A percentile compares a stretch with the other conserved stretches of the same genome.
Conservation (phyloP, 2,113 vertebrate genomes). For the Pachycephala philippinensis region DNA sequence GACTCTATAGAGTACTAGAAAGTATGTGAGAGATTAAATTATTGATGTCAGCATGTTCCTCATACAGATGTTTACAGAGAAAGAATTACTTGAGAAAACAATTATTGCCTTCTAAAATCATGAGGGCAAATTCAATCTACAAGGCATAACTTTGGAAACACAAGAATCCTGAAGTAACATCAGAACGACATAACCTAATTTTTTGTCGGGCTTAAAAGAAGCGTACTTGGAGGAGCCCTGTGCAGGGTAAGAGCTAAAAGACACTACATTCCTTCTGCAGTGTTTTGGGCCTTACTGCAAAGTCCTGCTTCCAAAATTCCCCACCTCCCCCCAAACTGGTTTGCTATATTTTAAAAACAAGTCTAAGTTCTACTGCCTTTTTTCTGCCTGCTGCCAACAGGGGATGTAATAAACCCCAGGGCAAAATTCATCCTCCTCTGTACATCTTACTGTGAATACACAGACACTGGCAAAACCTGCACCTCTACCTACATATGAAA, state of each 20-base stretch:
- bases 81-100: not conserved
- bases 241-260: not conserved
- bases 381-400: not conserved
- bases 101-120: not conserved
- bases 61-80: not conserved
- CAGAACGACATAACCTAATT: fast-evolving
- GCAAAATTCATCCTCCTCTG: not conserved
- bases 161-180: not conserved
- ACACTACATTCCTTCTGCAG: not conserved
- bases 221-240: not conserved
- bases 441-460: not conserved
- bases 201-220: not conserved
- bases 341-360: not conserved
- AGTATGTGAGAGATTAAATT: not conserved
- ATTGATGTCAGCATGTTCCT: not conserved
- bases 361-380: not conserved
- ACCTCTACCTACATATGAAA: not conserved
- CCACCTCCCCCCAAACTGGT: not conserved
- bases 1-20: not conserved
- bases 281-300: not conserved
- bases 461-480: not conserved
- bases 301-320: not conserved
- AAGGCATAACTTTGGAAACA: not conserved
- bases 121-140: not conserved
- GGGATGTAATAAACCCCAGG: not conserved